A percentile compares a stretch with the other conserved stretches of the same genome.
These are phyloP conservation scores for Lagria hirta DNA, from an alignment of 2,888 invertebrate species.

Conservation along the genomic window DNA sequence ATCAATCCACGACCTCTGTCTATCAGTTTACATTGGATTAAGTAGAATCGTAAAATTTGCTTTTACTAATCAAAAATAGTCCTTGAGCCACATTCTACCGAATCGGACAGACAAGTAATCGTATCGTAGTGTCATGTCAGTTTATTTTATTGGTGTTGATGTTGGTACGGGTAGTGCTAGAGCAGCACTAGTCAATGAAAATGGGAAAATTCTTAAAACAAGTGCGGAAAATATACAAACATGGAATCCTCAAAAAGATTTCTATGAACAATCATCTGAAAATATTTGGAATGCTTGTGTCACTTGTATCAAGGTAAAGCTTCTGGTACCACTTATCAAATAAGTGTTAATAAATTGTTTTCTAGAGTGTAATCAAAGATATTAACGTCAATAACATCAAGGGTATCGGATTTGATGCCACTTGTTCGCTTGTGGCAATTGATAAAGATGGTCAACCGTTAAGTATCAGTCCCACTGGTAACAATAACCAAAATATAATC, in stretches of 20 bases:
- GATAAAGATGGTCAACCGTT: conserved; percentile 70
- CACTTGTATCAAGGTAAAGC: conserved; percentile 70
- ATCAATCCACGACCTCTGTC: too few relatives aligned
- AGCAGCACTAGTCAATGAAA: conserved; percentile 73
- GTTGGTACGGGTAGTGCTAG: conserved; percentile 91
- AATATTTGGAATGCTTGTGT: conserved; percentile 83
- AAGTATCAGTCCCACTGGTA: conserved; percentile 68
- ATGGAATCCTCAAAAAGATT: conserved; percentile 74
- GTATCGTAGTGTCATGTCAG: too few relatives aligned
- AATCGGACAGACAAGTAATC: too few relatives aligned
- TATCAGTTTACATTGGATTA: too few relatives aligned
- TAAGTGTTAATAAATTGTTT: conserved; percentile 17
- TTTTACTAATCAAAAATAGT: too few relatives aligned
- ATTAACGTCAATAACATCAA: conserved; percentile 63
- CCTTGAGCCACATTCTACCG: too few relatives aligned
- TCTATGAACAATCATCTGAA: conserved; percentile 88
- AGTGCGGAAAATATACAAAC: conserved; percentile 69
- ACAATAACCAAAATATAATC: conserved; percentile 76
- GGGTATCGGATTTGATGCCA: conserved; percentile 94
- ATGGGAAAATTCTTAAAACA: conserved; percentile 67
- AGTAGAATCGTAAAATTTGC: too few relatives aligned
- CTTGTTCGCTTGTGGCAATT: conserved; percentile 86
- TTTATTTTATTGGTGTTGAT: conserved; percentile 83
- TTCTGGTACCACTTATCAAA: not conserved
- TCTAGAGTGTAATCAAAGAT: conserved; percentile 63